Evolutionary conservation across 2,888 invertebrate genomes (phyloP).

Genomic region (Phyllotreta striolata): DNA sequence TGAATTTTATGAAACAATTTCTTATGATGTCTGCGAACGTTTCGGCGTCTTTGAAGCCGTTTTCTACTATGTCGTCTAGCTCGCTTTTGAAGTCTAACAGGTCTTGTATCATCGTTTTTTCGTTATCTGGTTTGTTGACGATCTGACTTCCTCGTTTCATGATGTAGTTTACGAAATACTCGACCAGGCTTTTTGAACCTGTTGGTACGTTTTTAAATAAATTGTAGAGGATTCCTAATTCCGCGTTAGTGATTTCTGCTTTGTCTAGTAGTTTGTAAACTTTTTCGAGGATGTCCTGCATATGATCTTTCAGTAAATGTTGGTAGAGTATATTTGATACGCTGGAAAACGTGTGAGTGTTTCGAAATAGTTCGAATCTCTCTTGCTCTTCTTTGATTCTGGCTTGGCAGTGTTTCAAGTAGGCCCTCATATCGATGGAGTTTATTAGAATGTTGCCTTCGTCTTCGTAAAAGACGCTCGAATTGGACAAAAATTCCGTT

Average conservation of each 20-base stretch:
- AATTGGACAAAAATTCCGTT: slow-evolving; percentile 84
- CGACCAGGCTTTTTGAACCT: slow-evolving; percentile 84
- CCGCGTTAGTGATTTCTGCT: slow-evolving; percentile 71
- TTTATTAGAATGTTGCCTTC: slow-evolving; percentile 90
- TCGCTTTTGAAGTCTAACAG: slow-evolving; percentile 95
- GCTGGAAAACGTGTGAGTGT: slow-evolving; percentile 86
- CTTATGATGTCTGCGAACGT: slow-evolving; percentile 85
- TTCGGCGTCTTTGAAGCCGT: slow-evolving; percentile 89
- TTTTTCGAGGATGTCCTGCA: slow-evolving; percentile 85
- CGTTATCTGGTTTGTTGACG: slow-evolving; percentile 87
- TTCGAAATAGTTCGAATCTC: slow-evolving; percentile 79
- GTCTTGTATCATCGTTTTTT: slow-evolving; percentile 91
- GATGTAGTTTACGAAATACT: slow-evolving; percentile 88
- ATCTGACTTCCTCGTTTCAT: slow-evolving; percentile 93
- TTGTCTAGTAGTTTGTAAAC: slow-evolving; percentile 88
- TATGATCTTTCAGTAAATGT: slow-evolving; percentile 87
- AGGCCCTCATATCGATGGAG: slow-evolving; percentile 87
- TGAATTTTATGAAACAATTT: slow-evolving; percentile 95
- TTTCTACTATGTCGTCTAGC: slow-evolving; percentile 86
- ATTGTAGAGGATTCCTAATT: slow-evolving; percentile 86
- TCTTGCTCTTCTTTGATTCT: slow-evolving; percentile 90
- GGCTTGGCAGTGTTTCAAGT: slow-evolving; percentile 74
- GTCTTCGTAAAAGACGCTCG: slow-evolving; percentile 86
- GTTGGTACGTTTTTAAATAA: slow-evolving; percentile 87
- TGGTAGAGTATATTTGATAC: slow-evolving; percentile 87